These are phyloP conservation scores for Dendrocincla fuliginosa DNA, from an alignment of 2,797 vertebrate genomes.

Conservation along the genomic window DNA sequence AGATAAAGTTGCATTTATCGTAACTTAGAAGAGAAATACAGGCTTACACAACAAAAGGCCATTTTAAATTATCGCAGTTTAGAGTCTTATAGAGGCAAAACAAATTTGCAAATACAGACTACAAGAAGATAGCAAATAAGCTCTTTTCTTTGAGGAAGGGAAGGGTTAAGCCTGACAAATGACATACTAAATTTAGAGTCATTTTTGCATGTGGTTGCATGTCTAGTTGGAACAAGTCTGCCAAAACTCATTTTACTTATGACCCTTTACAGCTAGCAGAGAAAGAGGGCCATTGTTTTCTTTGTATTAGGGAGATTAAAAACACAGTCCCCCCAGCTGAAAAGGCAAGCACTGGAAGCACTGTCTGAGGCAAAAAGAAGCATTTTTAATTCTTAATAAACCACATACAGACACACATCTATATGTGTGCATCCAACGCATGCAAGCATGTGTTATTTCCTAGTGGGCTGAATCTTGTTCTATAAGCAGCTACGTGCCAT, in stretches of 20 bases:
- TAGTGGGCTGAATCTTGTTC: not conserved
- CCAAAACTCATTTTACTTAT: constrained; percentile 71
- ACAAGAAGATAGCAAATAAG: constrained; percentile 17
- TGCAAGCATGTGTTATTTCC: not conserved
- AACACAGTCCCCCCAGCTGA: constrained; percentile 59
- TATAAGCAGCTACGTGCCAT: not conserved
- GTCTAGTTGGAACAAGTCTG: constrained; percentile 67
- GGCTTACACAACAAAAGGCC: not conserved
- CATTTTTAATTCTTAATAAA: constrained; percentile 50
- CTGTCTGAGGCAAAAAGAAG: constrained; percentile 45
- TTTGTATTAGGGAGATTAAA: constrained; percentile 67
- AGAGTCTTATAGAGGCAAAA: not conserved
- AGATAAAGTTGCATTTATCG: not conserved
- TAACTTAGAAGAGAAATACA: not conserved
- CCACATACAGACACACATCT: constrained; percentile 10
- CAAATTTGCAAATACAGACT: not conserved
- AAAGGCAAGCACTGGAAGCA: constrained; percentile 57
- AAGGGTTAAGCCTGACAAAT: constrained; percentile 72
- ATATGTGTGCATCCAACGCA: constrained; percentile 11
- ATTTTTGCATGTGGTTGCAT: constrained; percentile 65
- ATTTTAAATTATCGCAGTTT: not conserved
- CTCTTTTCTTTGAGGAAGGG: not conserved
- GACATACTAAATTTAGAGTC: constrained; percentile 70
- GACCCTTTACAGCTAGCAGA: constrained; percentile 75
- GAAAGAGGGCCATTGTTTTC: constrained; percentile 76